Conservation (phyloP, 2,888 invertebrate genomes). For the Polydrusus cervinus region DNA sequence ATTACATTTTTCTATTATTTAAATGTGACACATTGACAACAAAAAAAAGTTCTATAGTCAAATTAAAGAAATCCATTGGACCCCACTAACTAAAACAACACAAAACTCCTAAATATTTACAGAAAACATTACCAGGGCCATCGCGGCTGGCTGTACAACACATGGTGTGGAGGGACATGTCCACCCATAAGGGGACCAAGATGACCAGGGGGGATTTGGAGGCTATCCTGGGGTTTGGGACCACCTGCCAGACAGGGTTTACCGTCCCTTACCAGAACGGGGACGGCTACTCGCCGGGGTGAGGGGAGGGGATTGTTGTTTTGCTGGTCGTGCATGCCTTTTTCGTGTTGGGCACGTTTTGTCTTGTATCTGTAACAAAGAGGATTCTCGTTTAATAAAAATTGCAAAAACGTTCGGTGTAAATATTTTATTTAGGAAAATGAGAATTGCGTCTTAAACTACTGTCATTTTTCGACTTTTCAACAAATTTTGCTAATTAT, state of each 20-base stretch:
- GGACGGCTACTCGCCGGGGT: slow-evolving; percentile 94
- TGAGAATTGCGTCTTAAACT: no score
- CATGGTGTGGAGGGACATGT: slow-evolving; percentile 66
- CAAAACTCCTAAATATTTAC: slow-evolving; percentile 4
- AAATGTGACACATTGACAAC: neutral
- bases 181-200: slow-evolving; percentile 66
- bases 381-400: neutral
- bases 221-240: slow-evolving; percentile 65
- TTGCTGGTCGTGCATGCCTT: slow-evolving; percentile 80
- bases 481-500: no score
- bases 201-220: slow-evolving; percentile 61
- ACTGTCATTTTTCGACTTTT: no score
- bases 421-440: no score
- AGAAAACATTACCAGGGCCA: slow-evolving; percentile 68
- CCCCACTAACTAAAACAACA: slow-evolving; percentile 1
- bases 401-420: neutral
- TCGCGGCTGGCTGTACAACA: slow-evolving; percentile 71
- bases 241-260: slow-evolving; percentile 86
- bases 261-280: slow-evolving; percentile 94
- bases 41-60: neutral
- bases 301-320: slow-evolving; percentile 76
- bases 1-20: neutral
- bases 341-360: slow-evolving; percentile 97
- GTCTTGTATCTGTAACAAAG: slow-evolving; percentile 86
- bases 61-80: neutral